phyloP scores from a whole-genome alignment of 1,140 invertebrate genomes.

The Leptoteleia sp. region DNA sequence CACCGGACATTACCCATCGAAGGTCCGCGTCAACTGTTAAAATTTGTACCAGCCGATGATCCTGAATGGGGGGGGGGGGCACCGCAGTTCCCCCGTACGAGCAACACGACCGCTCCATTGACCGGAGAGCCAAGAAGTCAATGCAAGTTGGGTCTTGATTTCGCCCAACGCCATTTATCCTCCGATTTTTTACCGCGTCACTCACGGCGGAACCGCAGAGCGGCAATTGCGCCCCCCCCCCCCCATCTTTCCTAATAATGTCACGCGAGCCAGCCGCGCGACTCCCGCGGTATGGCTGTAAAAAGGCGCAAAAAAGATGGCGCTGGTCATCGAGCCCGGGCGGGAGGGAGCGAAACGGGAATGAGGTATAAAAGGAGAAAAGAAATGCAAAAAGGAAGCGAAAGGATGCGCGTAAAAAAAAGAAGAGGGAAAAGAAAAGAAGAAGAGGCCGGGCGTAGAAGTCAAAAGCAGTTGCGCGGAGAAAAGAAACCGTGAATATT shows the following conservation, averaged over 20 bases:
- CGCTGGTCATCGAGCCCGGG: constrained; percentile 25
- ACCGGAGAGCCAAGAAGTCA: constrained; percentile 11
- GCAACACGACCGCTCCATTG: too few species aligned
- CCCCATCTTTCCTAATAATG: constrained; percentile 59
- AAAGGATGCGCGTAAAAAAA: too few species aligned
- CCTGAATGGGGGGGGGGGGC: too few species aligned
- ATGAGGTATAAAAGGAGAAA: constrained; percentile 16
- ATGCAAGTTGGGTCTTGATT: constrained; percentile 37
- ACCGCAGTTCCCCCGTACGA: too few species aligned
- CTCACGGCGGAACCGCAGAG: neutral
- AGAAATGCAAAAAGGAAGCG: constrained; percentile 28
- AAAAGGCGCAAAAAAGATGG: constrained; percentile 35
- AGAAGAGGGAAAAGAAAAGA: too few species aligned
- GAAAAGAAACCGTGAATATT: constrained; percentile 71
- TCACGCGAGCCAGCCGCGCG: constrained; percentile 39
- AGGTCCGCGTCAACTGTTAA: too few species aligned
- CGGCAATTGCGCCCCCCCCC: constrained; percentile 25
- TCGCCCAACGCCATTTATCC: constrained; percentile 17
- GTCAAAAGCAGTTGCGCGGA: constrained; percentile 62
- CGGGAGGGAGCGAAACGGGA: constrained; percentile 3
- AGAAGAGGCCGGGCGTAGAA: constrained; percentile 26
- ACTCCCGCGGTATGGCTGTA: constrained; percentile 10
- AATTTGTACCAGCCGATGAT: too few species aligned
- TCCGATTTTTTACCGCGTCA: constrained; percentile 20
- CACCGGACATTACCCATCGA: too few species aligned